phyloP scores from a whole-genome alignment of 2,113 vertebrate species.

The Anoura caudifer region DNA sequence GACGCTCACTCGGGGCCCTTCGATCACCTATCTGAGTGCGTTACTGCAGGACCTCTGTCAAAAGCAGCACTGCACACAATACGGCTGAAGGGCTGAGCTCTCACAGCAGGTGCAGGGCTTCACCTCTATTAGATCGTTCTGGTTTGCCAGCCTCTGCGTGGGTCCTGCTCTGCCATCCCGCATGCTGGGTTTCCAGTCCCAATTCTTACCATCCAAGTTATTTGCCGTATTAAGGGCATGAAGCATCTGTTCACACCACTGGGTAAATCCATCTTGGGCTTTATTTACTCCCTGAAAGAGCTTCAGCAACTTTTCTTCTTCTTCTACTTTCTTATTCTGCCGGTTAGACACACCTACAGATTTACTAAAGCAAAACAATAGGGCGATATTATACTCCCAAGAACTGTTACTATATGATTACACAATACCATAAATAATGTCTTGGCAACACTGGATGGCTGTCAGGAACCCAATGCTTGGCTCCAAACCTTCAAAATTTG shows the following conservation, averaged over 20 bases:
- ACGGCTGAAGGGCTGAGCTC: not conserved
- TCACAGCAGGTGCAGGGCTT: not conserved
- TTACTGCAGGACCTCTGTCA: not conserved
- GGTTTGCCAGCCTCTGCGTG: not conserved
- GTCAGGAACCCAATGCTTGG: conserved; percentile 31
- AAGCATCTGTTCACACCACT: conserved; percentile 99
- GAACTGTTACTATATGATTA: conserved; percentile 50
- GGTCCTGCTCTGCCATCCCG: conserved; percentile 41
- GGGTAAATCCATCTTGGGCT: conserved; percentile 97
- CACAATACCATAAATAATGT: conserved; percentile 47
- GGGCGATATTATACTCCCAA: conserved; percentile 52
- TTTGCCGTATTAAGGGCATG: conserved; percentile 98
- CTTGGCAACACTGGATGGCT: conserved; percentile 14
- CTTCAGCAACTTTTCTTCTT: conserved; percentile 97
- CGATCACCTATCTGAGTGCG: not conserved
- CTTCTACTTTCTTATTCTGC: conserved; percentile 96
- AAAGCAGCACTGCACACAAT: not conserved
- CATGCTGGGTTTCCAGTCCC: conserved; percentile 49
- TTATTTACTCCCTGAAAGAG: conserved; percentile 97
- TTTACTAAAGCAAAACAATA: conserved; percentile 86
- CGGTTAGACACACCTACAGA: conserved; percentile 90
- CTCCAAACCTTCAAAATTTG: not conserved
- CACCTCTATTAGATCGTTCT: not conserved
- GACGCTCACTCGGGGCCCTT: too few species aligned
- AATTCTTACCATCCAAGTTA: conserved; percentile 96